These are phyloP conservation scores for Urechis unicinctus DNA, from an alignment of 2,888 invertebrate species.

Conservation along the genomic window DNA sequence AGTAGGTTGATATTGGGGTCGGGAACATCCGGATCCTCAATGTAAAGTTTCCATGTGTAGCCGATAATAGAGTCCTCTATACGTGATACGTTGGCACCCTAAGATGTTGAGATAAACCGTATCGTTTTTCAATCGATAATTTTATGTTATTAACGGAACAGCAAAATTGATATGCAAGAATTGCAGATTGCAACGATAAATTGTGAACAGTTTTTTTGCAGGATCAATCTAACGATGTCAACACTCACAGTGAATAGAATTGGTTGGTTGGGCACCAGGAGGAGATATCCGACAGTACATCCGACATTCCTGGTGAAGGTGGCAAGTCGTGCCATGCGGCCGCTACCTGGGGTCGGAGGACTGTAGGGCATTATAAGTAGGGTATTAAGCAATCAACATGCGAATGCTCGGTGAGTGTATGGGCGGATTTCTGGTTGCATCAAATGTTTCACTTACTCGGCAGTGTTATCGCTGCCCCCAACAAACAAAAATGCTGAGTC, in stretches of 20 bases:
- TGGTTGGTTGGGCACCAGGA: constrained; percentile 8
- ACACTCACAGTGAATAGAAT: constrained; percentile 5
- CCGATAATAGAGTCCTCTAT: constrained; percentile 12
- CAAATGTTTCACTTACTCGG: too few relatives aligned
- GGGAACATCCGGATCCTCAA: constrained; percentile 10
- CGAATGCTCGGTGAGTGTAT: too few relatives aligned
- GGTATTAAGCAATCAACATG: too few relatives aligned
- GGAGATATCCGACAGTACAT: constrained; percentile 1
- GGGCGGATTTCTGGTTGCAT: not conserved
- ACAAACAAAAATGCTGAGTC: constrained; percentile 8
- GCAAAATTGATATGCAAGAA: too few relatives aligned
- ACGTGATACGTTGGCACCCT: not conserved
- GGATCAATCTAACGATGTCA: not conserved
- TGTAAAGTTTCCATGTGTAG: constrained; percentile 10
- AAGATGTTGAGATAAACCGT: too few relatives aligned
- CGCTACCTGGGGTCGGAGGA: not conserved
- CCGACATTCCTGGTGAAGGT: constrained; percentile 3
- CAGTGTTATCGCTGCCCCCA: constrained; percentile 1
- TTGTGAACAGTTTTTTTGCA: too few relatives aligned
- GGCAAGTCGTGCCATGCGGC: constrained; percentile 1
- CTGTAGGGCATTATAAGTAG: not conserved
- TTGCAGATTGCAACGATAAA: too few relatives aligned
- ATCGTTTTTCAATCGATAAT: too few relatives aligned
- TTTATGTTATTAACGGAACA: too few relatives aligned
- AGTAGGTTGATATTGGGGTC: constrained; percentile 7